A percentile compares a stretch with the other conserved stretches of the same genome.
Evolutionary conservation across 1,140 invertebrate genomes (phyloP).

Genomic region (Drosophila lacertosa): DNA sequence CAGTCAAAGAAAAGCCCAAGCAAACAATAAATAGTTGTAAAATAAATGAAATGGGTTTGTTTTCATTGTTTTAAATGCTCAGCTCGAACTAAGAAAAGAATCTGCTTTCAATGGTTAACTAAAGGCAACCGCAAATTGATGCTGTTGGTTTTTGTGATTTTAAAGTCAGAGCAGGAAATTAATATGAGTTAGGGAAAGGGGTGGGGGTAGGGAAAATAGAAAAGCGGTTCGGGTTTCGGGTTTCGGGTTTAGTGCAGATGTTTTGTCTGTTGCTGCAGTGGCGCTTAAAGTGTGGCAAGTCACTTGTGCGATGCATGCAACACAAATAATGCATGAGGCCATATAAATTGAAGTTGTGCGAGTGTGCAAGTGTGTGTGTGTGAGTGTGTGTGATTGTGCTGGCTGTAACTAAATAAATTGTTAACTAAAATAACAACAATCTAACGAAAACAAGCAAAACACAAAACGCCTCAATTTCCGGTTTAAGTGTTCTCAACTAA

Average conservation of each 20-base stretch:
- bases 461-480: slow-evolving; percentile 83
- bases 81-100: neutral
- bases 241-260: neutral
- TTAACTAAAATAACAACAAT: slow-evolving; percentile 82
- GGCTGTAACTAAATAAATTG: slow-evolving; percentile 78
- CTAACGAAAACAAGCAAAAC: slow-evolving; percentile 80
- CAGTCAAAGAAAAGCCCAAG: too few species aligned
- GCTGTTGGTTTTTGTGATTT: slow-evolving; percentile 6
- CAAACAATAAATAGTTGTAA: too few species aligned
- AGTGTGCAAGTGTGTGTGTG: slow-evolving; percentile 4
- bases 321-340: slow-evolving; percentile 52
- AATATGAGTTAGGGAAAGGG: slow-evolving; percentile 18
- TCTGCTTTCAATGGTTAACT: neutral
- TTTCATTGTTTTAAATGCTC: neutral
- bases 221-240: too few species aligned
- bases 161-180: slow-evolving; percentile 26
- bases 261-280: slow-evolving; percentile 11
- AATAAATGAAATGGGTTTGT: too few species aligned
- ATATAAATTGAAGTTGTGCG: slow-evolving; percentile 57
- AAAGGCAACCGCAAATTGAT: slow-evolving; percentile 16
- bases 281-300: slow-evolving; percentile 33
- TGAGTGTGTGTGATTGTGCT: slow-evolving; percentile 32
- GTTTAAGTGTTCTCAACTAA: slow-evolving; percentile 80
- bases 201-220: neutral
- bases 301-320: slow-evolving; percentile 49